These are phyloP conservation scores for Arenaria interpres DNA, from an alignment of 2,113 vertebrate species.

Conservation along the genomic window DNA sequence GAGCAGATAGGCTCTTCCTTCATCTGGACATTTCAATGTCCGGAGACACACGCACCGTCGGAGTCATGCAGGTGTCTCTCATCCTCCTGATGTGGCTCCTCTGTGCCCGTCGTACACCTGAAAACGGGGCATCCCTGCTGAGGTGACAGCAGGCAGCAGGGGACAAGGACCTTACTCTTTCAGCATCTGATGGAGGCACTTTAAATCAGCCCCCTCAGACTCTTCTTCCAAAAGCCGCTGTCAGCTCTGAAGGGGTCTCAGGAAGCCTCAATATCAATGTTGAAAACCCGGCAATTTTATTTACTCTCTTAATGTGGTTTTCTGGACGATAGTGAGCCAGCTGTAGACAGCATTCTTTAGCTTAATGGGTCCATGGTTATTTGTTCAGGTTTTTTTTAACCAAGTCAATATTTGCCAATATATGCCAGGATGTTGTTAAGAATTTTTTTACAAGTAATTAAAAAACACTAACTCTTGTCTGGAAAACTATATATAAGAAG, in stretches of 20 bases:
- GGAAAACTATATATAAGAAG: not conserved
- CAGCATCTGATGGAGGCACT: not conserved
- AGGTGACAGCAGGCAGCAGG: accelerated
- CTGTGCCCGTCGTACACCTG: accelerated
- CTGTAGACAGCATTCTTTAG: not conserved
- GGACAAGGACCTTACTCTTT: not conserved
- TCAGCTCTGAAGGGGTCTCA: not conserved
- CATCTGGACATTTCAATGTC: accelerated
- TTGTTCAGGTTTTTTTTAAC: not conserved
- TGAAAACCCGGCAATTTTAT: not conserved
- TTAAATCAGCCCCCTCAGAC: no score
- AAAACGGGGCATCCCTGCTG: accelerated
- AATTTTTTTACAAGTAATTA: not conserved
- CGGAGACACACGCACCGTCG: accelerated
- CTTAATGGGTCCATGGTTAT: not conserved
- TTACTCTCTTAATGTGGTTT: not conserved
- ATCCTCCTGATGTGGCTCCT: accelerated
- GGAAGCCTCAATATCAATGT: accelerated
- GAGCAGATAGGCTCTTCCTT: not conserved
- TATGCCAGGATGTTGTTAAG: not conserved
- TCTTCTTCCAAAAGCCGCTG: not conserved
- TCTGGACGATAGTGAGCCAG: not conserved
- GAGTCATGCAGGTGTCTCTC: not conserved
- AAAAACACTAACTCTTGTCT: not conserved
- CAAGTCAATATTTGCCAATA: not conserved